Conservation (phyloP, 2,888 invertebrate genomes). For the Nesidiocoris tenuis region DNA sequence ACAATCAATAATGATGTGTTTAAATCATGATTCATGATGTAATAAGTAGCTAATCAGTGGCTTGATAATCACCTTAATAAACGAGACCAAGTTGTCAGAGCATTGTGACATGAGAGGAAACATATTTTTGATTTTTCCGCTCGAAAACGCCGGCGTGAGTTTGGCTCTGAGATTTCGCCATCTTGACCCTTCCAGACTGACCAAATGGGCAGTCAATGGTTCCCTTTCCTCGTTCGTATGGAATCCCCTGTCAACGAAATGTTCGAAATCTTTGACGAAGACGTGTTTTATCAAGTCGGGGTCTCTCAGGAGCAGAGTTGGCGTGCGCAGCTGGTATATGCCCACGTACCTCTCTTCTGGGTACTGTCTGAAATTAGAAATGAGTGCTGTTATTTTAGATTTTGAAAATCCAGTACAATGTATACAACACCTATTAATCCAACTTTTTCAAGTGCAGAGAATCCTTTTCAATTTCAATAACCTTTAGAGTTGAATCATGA, state of each 20-base stretch:
- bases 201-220: slow-evolving; percentile 55
- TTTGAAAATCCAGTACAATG: too few species aligned
- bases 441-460: too few species aligned
- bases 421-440: too few species aligned
- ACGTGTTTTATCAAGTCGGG: slow-evolving; percentile 58
- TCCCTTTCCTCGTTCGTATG: slow-evolving; percentile 54
- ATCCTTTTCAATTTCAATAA: too few species aligned
- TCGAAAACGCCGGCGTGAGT: slow-evolving; percentile 60
- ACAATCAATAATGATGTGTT: too few species aligned
- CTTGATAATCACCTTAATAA: slow-evolving; percentile 52
- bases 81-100: slow-evolving; percentile 53
- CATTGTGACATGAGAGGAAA: slow-evolving; percentile 56
- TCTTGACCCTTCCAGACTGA: slow-evolving; percentile 57
- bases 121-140: slow-evolving; percentile 61
- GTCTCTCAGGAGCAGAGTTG: slow-evolving; percentile 56
- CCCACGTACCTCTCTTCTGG: slow-evolving; percentile 55
- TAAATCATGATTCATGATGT: too few species aligned
- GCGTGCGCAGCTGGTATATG: slow-evolving; percentile 58
- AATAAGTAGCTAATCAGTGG: too few species aligned
- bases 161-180: slow-evolving; percentile 60
- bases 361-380: slow-evolving; percentile 46
- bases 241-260: slow-evolving; percentile 57
- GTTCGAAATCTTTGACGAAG: slow-evolving; percentile 57
- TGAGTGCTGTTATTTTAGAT: too few species aligned
- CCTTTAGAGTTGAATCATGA: too few species aligned